phyloP scores from a whole-genome alignment of 64 coral and sea anemone species.

The Pocillopora damicornis region DNA sequence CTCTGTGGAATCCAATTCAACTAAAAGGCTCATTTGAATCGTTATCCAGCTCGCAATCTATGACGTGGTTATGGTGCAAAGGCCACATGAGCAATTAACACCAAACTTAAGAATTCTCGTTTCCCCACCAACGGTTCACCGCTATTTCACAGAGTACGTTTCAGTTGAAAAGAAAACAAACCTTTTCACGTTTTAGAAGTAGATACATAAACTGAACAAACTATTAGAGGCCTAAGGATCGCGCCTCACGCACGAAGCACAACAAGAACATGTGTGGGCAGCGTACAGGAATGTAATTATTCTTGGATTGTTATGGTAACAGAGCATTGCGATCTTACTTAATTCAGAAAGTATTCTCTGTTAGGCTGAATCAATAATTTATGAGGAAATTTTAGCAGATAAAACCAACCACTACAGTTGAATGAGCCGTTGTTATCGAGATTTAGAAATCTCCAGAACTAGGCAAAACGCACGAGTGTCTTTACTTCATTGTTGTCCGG shows the following conservation, averaged over 20 bases:
- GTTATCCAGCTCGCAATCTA: no score
- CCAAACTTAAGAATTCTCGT: no score
- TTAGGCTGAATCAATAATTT: slow-evolving; percentile 7
- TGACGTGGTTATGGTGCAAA: no score
- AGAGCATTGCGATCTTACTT: not conserved
- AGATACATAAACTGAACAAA: no score
- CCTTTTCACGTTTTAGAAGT: no score
- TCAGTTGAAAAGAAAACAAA: no score
- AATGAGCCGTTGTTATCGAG: not conserved
- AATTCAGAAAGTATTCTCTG: not conserved
- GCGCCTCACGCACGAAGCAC: not conserved
- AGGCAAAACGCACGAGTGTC: not conserved
- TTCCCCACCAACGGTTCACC: no score
- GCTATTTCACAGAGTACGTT: no score
- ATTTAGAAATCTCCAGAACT: slow-evolving; percentile 22
- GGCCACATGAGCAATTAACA: no score
- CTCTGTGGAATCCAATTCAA: no score
- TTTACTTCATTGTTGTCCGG: not conserved
- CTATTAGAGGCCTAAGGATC: no score
- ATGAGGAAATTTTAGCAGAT: slow-evolving; percentile 13
- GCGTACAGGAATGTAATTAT: not conserved
- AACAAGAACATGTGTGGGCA: not conserved
- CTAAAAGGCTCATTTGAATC: no score
- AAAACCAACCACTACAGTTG: not conserved
- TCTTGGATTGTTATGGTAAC: not conserved